Conservation (phyloP, 2,797 vertebrate species). For the Ctenochaetus hawaiiensis region DNA sequence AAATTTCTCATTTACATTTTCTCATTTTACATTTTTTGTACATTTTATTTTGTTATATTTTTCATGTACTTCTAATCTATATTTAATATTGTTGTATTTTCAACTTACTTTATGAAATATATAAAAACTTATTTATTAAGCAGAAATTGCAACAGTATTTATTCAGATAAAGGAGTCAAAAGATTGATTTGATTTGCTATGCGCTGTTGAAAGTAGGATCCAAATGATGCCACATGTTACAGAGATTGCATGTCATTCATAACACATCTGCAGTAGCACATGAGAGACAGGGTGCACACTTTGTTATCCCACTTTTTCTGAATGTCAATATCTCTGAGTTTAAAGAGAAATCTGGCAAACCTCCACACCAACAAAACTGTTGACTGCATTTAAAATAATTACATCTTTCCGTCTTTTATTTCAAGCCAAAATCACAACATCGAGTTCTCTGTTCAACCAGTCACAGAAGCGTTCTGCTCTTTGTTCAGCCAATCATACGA, state of each 20-base stretch:
- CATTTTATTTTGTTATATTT: neutral
- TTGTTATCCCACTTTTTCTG: constrained; percentile 35
- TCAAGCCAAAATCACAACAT: constrained; percentile 51
- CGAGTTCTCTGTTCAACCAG: constrained; percentile 60
- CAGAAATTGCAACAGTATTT: neutral
- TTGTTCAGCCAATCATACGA: constrained; percentile 74
- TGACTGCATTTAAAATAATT: constrained; percentile 71
- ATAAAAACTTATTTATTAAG: neutral
- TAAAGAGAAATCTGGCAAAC: constrained; percentile 49
- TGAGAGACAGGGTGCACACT: constrained; percentile 23
- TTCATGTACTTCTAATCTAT: too few species aligned
- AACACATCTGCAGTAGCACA: constrained; percentile 59
- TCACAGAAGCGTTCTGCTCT: constrained; percentile 62
- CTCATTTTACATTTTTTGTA: neutral
- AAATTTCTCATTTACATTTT: too few species aligned
- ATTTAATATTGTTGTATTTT: too few species aligned
- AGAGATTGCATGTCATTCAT: constrained; percentile 24
- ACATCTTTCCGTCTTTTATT: constrained; percentile 60
- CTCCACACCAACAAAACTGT: constrained; percentile 55
- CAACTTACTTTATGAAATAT: too few species aligned
- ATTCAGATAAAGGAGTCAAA: constrained; percentile 1
- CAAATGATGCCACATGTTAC: constrained; percentile 35
- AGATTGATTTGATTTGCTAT: constrained; percentile 13
- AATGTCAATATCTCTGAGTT: constrained; percentile 52
- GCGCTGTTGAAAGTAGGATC: constrained; percentile 3